A percentile compares a stretch with the other conserved stretches of the same genome.
These are phyloP conservation scores for Micrasema longulum DNA, from an alignment of 1,140 invertebrate species.

Conservation along the genomic window DNA sequence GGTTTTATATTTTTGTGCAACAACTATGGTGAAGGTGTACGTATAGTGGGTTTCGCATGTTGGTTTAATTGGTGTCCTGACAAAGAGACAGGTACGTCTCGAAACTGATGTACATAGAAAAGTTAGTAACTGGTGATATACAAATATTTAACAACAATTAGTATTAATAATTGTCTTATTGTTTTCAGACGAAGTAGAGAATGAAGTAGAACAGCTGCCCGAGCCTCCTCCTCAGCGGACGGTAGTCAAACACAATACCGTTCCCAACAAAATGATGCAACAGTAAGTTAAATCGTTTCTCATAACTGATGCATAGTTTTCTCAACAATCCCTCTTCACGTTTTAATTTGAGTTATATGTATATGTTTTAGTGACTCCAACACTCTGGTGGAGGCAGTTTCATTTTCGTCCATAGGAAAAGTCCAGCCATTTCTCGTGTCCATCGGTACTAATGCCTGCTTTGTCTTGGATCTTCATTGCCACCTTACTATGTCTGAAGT, in stretches of 20 bases:
- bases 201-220: constrained; percentile 68
- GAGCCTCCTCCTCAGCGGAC: constrained; percentile 71
- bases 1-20: too few species aligned
- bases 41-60: too few species aligned
- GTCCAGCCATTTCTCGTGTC: constrained; percentile 92
- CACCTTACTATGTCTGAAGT: constrained; percentile 93
- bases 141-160: too few species aligned
- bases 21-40: too few species aligned
- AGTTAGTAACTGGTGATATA: too few species aligned
- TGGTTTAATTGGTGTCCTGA: too few species aligned
- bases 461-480: constrained; percentile 93
- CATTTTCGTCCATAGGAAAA: constrained; percentile 88
- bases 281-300: constrained; percentile 70
- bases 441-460: constrained; percentile 87
- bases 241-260: constrained; percentile 76
- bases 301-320: too few species aligned
- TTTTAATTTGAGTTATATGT: too few species aligned
- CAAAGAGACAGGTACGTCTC: too few species aligned
- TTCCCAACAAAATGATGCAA: constrained; percentile 76
- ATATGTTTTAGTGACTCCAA: constrained; percentile 84
- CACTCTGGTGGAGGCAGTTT: constrained; percentile 87
- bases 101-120: too few species aligned
- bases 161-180: not conserved
- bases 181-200: constrained; percentile 67
- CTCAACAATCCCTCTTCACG: constrained; percentile 8